Conservation (phyloP, 2,888 invertebrate species). For the Dryococelus australis region DNA sequence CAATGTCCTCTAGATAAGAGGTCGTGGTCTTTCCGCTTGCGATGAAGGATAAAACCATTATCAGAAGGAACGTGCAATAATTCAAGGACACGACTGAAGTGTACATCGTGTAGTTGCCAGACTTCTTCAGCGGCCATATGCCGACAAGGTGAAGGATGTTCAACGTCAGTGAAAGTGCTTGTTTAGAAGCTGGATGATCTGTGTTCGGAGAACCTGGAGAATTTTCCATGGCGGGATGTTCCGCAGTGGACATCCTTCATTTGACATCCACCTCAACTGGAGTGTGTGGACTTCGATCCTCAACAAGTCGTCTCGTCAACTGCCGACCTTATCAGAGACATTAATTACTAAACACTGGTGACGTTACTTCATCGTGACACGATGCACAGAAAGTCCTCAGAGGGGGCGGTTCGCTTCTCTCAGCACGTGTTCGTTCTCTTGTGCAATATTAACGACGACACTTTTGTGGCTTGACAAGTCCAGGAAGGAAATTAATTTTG, state of each 20-base stretch:
- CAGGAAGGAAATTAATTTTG: no score
- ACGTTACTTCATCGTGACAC: no score
- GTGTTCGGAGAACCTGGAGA: background rate
- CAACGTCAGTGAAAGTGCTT: background rate
- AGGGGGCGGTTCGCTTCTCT: no score
- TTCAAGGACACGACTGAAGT: background rate
- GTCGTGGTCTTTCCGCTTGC: background rate
- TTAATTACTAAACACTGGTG: no score
- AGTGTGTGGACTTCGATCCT: background rate
- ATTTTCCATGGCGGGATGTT: background rate
- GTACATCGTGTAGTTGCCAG: background rate
- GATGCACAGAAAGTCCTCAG: no score
- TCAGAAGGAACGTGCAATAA: background rate
- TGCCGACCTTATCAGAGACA: no score
- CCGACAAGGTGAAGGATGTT: background rate
- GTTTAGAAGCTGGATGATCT: background rate
- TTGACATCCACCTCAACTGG: background rate
- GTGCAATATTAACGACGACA: no score
- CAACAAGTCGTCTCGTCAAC: no score
- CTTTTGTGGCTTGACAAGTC: no score
- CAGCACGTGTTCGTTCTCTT: no score
- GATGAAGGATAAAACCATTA: background rate
- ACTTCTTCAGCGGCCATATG: background rate
- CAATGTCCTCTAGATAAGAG: background rate
- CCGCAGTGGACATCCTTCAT: background rate